Base-by-base conservation (phyloP, 2,797 vertebrate genomes). In the Periophthalmus magnuspinnatus region DNA sequence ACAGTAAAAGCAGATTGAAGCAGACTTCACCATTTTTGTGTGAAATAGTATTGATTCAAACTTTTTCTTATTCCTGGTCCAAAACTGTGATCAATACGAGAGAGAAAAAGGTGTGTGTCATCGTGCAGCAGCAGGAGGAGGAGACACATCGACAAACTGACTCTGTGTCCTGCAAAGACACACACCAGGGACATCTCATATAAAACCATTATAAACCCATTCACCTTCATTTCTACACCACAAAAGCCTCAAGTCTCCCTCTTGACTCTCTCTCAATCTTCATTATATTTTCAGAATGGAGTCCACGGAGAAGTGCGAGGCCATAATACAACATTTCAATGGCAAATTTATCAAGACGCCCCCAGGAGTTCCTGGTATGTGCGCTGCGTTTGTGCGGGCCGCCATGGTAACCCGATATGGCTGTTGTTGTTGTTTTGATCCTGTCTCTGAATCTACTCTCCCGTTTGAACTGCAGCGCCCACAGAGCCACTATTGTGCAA, bases 241-340 rank as follows among this genome's bases (percentile, higher is more conserved):
- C 58, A 60, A 61, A 61, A 58, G 34, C 60, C 1, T 54, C 32
- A 21, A 52, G 8, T 2, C 72, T 55, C 73, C 2, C 61, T 34
- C 48, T 65, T 2, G 34, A 47, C 50, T 72, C 75, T 33, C 28
- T 57, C 78, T 28, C n/a, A 4, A 17, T 6, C 8, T 3, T 67
- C 17, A 56, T 56, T 66, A 34, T 24, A 69, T 4, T 89, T 85
- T 83, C 85, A 98, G 97, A 87, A 98, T 98, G 97, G 97, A 98
- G 84, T 98, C 97, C 75, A 98, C 96, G 7, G 96, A 98, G 90
- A 98, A 97, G 87, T 98, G 97, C 21, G 97, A 98, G 91, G 96
- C 97, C 60, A 94, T 98, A 86, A 98, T 98, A 92, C 95, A 95
- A 84, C 96, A 98, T 93, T 98, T 98, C 89, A 98, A 98, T 71